phyloP scores from a whole-genome alignment of 2,888 invertebrate genomes.

The Agrotis ipsilon region DNA sequence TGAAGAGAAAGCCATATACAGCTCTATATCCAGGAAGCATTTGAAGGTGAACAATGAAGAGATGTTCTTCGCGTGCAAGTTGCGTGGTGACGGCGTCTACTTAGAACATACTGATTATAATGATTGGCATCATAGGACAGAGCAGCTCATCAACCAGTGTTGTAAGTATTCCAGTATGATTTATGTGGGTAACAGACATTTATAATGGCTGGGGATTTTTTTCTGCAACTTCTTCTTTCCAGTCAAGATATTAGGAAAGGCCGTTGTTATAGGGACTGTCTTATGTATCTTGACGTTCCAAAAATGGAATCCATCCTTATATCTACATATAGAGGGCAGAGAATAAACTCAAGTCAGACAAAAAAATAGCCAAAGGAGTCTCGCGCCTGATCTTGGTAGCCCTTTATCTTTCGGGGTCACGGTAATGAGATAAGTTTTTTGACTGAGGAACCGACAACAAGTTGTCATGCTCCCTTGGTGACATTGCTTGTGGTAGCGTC shows the following conservation, averaged over 20 bases:
- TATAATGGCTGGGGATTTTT: neutral
- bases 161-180: conserved; percentile 84
- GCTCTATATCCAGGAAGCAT: conserved; percentile 91
- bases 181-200: neutral
- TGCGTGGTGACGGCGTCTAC: conserved; percentile 80
- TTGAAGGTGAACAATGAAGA: conserved; percentile 76
- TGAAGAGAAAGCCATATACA: conserved; percentile 93
- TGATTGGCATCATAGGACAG: conserved; percentile 92
- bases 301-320: neutral
- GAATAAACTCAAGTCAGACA: too few species aligned
- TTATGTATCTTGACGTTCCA: neutral
- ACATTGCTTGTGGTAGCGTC: too few species aligned
- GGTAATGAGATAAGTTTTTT: too few species aligned
- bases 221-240: neutral
- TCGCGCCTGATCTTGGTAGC: too few species aligned
- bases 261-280: neutral
- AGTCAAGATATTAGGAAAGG: too few species aligned
- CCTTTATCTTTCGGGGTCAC: too few species aligned
- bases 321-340: too few species aligned
- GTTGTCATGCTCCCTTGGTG: too few species aligned
- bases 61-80: conserved; percentile 75
- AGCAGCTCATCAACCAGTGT: conserved; percentile 92
- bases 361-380: too few species aligned
- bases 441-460: too few species aligned
- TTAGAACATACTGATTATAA: conserved; percentile 86